Percentiles rank a stretch among this genome's conserved stretches.
Conservation (phyloP, 2,113 vertebrate genomes). For the Poicephalus gulielmi region DNA sequence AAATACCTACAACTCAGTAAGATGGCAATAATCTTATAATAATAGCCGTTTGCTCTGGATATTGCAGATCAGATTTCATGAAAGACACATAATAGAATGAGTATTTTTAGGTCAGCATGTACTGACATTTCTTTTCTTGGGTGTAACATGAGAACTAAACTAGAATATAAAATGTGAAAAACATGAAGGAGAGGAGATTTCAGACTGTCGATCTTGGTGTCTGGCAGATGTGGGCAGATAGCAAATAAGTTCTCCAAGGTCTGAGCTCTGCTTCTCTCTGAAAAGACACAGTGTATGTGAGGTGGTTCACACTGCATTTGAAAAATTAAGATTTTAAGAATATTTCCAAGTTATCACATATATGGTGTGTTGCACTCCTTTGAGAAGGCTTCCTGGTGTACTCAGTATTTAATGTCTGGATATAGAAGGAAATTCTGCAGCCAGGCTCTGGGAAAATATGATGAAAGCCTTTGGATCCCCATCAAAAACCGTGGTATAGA, state of each 20-base stretch:
- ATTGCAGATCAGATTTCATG: neutral
- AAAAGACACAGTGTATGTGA: neutral
- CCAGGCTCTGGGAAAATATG: neutral
- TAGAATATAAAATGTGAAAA: neutral
- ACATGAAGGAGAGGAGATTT: neutral
- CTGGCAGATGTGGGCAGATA: neutral
- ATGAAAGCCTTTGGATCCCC: neutral
- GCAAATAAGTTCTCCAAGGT: neutral
- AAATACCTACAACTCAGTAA: neutral
- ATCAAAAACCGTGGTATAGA: neutral
- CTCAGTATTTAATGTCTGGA: neutral
- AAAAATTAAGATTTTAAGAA: neutral
- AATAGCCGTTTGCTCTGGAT: neutral
- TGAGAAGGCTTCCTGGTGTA: neutral
- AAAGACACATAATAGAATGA: neutral
- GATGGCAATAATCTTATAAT: neutral
- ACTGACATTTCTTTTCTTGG: neutral
- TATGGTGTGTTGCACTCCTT: neutral
- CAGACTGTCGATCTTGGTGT: neutral
- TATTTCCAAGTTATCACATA: neutral
- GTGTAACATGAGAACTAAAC: neutral
- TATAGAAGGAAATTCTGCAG: neutral
- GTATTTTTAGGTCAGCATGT: neutral
- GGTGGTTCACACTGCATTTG: neutral
- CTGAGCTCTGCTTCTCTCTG: neutral